phyloP scores from a whole-genome alignment of 1,140 invertebrate species.

The Calliopsis andreniformis region DNA sequence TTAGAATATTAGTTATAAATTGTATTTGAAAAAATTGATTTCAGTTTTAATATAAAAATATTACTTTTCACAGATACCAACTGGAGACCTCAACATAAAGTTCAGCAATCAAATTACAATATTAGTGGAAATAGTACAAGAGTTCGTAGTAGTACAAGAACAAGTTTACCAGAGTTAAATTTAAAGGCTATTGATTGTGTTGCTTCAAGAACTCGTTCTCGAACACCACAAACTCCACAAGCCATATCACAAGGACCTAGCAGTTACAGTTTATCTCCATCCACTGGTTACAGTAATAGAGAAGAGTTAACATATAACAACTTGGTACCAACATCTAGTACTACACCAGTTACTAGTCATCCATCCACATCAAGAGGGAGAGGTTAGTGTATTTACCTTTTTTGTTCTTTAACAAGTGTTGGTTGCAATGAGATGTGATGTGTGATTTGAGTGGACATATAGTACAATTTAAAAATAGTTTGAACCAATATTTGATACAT shows the following conservation, averaged over 20 bases:
- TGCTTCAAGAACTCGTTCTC: conserved; percentile 78
- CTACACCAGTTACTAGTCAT: conserved; percentile 73
- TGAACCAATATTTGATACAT: conserved; percentile 14
- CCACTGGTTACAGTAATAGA: conserved; percentile 68
- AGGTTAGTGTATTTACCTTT: conserved; percentile 70
- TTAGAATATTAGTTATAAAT: too few species aligned
- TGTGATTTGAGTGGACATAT: conserved; percentile 55
- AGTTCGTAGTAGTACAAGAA: conserved; percentile 66
- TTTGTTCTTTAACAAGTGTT: conserved; percentile 32
- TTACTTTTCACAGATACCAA: conserved; percentile 70
- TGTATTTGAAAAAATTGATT: conserved; percentile 30
- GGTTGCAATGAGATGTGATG: conserved; percentile 59
- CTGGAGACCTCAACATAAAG: conserved; percentile 76
- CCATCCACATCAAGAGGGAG: conserved; percentile 78
- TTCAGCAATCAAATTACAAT: conserved; percentile 71
- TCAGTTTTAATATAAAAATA: conserved; percentile 1
- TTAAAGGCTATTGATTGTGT: conserved; percentile 76
- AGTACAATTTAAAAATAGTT: conserved; percentile 24
- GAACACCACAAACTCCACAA: conserved; percentile 76
- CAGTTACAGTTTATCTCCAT: conserved; percentile 65
- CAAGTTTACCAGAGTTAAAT: conserved; percentile 71
- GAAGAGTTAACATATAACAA: conserved; percentile 69
- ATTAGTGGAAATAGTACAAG: conserved; percentile 69
- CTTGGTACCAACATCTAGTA: conserved; percentile 64
- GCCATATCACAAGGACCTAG: conserved; percentile 64